These are phyloP conservation scores for Macheiramphus alcinus DNA, from an alignment of 2,113 vertebrate genomes.

Conservation along the genomic window DNA sequence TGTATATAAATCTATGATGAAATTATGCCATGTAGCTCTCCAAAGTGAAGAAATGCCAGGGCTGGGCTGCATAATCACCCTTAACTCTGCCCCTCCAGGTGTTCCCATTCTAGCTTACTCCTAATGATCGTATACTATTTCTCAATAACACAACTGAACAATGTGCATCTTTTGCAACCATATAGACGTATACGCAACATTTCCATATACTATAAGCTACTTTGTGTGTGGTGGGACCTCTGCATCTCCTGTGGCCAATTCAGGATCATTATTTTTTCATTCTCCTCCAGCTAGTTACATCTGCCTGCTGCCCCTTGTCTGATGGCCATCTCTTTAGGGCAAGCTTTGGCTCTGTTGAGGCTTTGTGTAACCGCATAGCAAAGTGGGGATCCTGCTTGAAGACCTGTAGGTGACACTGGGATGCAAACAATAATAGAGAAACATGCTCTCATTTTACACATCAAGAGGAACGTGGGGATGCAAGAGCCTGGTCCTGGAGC, in stretches of 20 bases:
- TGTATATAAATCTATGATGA: not conserved
- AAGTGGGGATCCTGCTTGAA: not conserved
- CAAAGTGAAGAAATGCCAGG: not conserved
- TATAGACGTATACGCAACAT: not conserved
- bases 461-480: not conserved
- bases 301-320: not conserved
- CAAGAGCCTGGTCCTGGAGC: not conserved
- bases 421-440: not conserved
- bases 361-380: not conserved
- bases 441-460: not conserved
- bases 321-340: not conserved
- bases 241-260: not conserved
- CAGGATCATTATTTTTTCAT: not conserved
- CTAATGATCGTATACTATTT: not conserved
- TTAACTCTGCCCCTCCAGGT: conserved; percentile 26
- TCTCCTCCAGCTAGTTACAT: not conserved
- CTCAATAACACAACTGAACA: not conserved
- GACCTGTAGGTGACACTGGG: not conserved
- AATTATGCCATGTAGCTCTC: not conserved
- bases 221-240: not conserved
- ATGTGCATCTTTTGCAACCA: not conserved
- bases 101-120: not conserved
- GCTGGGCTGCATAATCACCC: conserved; percentile 21
- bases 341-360: not conserved
- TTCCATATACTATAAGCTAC: not conserved